Evolutionary conservation across 2,797 vertebrate genomes (phyloP).

Genomic region (Protonibea diacanthus): DNA sequence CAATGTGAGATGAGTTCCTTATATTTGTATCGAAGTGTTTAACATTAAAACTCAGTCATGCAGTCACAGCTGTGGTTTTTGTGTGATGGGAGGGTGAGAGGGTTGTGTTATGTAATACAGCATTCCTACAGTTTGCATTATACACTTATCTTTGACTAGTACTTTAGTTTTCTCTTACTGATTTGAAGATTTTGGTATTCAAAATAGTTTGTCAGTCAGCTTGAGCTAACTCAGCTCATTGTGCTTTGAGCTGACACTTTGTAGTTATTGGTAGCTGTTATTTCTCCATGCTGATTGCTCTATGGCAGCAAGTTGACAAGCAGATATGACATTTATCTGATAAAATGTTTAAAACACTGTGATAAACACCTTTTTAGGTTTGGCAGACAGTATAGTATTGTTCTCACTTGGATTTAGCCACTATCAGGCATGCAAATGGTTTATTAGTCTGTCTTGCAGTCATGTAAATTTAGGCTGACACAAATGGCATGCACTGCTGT

Average conservation of each 20-base stretch:
- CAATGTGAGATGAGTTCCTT: slow-evolving; percentile 53
- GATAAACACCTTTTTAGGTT: neutral
- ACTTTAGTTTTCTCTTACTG: neutral
- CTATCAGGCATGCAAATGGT: neutral
- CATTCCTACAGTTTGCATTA: neutral
- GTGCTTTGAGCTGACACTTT: neutral
- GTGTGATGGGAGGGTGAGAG: neutral
- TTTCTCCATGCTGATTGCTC: neutral
- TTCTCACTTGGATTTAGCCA: neutral
- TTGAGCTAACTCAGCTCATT: neutral
- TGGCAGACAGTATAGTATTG: neutral
- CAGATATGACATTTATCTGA: neutral
- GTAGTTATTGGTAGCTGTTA: neutral
- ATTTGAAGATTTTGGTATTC: neutral
- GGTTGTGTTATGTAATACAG: neutral
- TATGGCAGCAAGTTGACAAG: neutral
- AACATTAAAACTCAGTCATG: slow-evolving; percentile 67
- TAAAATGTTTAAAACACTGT: neutral
- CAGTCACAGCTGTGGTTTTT: slow-evolving; percentile 19
- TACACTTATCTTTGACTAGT: neutral
- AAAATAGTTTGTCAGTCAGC: neutral
- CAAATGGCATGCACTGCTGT: neutral
- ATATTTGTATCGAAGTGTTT: slow-evolving; percentile 74
- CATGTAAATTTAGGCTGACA: neutral
- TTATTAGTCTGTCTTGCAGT: neutral